Conservation (phyloP, 1,140 invertebrate species). For the Telenomus remus region DNA sequence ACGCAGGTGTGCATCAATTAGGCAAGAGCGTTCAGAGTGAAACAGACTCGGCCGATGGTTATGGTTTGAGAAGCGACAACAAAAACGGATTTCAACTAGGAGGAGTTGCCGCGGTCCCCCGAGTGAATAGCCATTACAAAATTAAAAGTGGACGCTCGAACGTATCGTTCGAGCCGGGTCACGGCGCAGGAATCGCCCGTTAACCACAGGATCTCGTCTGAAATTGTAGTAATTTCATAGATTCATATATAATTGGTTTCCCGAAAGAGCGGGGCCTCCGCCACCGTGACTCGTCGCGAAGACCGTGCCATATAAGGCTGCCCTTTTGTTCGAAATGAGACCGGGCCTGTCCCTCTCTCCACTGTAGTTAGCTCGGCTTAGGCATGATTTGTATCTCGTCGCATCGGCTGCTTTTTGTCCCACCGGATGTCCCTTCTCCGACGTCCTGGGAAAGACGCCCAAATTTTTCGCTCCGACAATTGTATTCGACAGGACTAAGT, state of each 20-base stretch:
- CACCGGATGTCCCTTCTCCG: constrained; percentile 31
- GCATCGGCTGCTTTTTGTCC: not conserved
- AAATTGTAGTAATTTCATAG: constrained; percentile 69
- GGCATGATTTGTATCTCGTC: constrained; percentile 37
- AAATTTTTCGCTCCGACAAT: constrained; percentile 34
- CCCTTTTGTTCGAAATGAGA: constrained; percentile 45
- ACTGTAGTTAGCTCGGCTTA: constrained; percentile 39
- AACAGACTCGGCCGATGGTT: constrained; percentile 25
- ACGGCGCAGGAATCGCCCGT: constrained; percentile 57
- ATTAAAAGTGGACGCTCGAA: constrained; percentile 62
- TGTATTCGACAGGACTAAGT: constrained; percentile 22
- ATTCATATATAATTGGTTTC: constrained; percentile 67
- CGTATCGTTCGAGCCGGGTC: constrained; percentile 56
- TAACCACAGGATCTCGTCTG: constrained; percentile 61
- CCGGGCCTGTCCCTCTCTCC: constrained; percentile 4
- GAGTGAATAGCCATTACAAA: constrained; percentile 61
- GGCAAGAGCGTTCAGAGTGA: too few species aligned
- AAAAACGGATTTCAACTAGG: constrained; percentile 53
- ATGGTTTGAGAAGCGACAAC: constrained; percentile 33
- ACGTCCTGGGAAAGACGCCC: constrained; percentile 9
- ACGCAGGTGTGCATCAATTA: too few species aligned
- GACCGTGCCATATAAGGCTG: constrained; percentile 45
- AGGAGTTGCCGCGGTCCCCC: constrained; percentile 37
- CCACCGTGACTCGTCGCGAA: constrained; percentile 51
- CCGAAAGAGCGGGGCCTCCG: constrained; percentile 53